Evolutionary conservation across 2,113 vertebrate genomes (phyloP), one percentile per base, ranked within the genome.

Genomic region (Sinocyclocheilus grahami): DNA sequence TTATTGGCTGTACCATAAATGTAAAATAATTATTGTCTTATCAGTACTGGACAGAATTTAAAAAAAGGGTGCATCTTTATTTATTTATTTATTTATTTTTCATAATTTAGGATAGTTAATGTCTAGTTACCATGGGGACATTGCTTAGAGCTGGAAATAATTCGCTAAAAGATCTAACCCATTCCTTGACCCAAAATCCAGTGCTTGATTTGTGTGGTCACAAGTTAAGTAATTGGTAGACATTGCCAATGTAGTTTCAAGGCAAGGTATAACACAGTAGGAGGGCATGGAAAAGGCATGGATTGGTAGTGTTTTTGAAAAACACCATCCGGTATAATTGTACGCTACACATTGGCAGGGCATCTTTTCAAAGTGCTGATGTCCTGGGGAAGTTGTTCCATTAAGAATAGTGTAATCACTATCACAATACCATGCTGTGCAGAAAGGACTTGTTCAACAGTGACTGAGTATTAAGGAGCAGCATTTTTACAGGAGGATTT

Each of bases 401-500:
- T 80, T 42, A 80, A 80, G 55, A 80, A 80, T 42, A 62, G 12
- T 2, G 33, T 42, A 80, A 80, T 80, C 33, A 0, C 55, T 42
- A 62, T 62, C 78, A 63, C 78, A 80, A 24, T 16, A 42, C 30
- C 33, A 39, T 39, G 12, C 30, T 3, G 11, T 39, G 55, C 33
- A 62, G 12, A 42, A 42, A 58, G 33, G 55, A 42, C 78, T 62
- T 62, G 55, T 80, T 80, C 13, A 80, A 24, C 55, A 80, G 42
- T 80, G 78, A 62, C 72, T 48, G 22, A 24, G 72, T 75, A 75
- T 75, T 48, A 48, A 75, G 72, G 12, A 75, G 78, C 20, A 37
- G 13, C 33, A 80, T 39, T 80, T 79, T 42, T 80, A 60, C 55
- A 80, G 22, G 58, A 80, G 55, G 30, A 60, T 62, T 79, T 60